Evolutionary conservation across 2,797 vertebrate genomes (phyloP), one percentile per base, ranked within the genome.

Genomic region (Crossoptilon crossoptilon): DNA sequence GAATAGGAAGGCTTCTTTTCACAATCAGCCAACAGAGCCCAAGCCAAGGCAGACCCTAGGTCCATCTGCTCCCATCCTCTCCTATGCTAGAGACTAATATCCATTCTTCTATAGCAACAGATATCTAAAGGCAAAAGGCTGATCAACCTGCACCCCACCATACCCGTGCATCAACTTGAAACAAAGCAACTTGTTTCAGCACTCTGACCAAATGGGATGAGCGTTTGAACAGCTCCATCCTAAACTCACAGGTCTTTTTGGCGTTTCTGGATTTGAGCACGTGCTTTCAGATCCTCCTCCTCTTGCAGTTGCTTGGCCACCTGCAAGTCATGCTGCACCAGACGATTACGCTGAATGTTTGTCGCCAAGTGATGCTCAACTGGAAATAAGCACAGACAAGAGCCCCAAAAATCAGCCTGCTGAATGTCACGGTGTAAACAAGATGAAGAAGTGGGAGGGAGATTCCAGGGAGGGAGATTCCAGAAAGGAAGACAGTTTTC

Each of bases 321-420:
- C 93, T 98, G 98, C 75, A 99, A 97, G 96, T 99, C 99, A 91
- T 99, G 98, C 94, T 99, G 98, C 80, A 99, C 99, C 96, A 99
- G 97, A 41, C 99, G 99, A 97, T 97, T 99, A 91, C 99, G 98
- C 86, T 99, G 98, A 96, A 99, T 94, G 1, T 99, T 99, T 60
- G 99, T 99, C 6, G 99, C 99, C 97, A 99, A 98, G 94, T 99
- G 99, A 98, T 98, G 99, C 93, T 99, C 99, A 79, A 99, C 99
- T 99, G 96, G 68, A 92, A 78, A 73, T 46, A 93, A 94, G 77
- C 11, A 94, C 26, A 79, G 59, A 87, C 12, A 78, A 71, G 67
- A 71, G 68, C 7, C 27, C 41, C 66, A 51, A 86, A 68, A 51
- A 77, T 91, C 71, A 90, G 75, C 23, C 60, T 74, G 37, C 60